A percentile compares a stretch with the other conserved stretches of the same genome.
Evolutionary conservation across 2,797 vertebrate genomes (phyloP).

Genomic region (Antrozous pallidus): DNA sequence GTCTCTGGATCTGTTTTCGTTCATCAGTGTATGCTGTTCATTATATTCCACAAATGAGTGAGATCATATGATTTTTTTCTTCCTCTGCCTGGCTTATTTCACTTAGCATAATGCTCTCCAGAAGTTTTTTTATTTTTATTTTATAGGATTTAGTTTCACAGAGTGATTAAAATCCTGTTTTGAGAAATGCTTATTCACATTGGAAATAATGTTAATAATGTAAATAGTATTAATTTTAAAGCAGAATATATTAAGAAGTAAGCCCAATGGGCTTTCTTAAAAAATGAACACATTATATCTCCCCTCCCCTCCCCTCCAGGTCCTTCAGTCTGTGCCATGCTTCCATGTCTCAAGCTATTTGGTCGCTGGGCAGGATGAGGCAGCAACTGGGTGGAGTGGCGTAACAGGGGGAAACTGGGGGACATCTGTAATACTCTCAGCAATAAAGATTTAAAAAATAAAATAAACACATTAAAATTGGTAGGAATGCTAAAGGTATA

Average conservation of each 20-base stretch:
- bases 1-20: too few relatives aligned
- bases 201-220: not conserved
- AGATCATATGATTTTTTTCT: too few relatives aligned
- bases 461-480: not conserved
- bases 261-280: not conserved
- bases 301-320: rapidly evolving
- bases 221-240: not conserved
- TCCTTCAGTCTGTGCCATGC: not conserved
- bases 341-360: not conserved
- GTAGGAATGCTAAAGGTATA: not conserved
- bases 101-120: too few relatives aligned
- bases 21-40: too few relatives aligned
- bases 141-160: not conserved
- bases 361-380: not conserved
- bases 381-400: not conserved
- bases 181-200: not conserved
- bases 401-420: not conserved
- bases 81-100: too few relatives aligned
- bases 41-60: too few relatives aligned
- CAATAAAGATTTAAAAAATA: not conserved
- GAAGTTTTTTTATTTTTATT: not conserved
- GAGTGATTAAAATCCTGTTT: not conserved
- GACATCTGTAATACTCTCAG: not conserved
- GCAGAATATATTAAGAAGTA: not conserved
- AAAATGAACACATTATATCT: not conserved